phyloP scores from a whole-genome alignment of 2,888 invertebrate species.

The Drosophila lutescens region DNA sequence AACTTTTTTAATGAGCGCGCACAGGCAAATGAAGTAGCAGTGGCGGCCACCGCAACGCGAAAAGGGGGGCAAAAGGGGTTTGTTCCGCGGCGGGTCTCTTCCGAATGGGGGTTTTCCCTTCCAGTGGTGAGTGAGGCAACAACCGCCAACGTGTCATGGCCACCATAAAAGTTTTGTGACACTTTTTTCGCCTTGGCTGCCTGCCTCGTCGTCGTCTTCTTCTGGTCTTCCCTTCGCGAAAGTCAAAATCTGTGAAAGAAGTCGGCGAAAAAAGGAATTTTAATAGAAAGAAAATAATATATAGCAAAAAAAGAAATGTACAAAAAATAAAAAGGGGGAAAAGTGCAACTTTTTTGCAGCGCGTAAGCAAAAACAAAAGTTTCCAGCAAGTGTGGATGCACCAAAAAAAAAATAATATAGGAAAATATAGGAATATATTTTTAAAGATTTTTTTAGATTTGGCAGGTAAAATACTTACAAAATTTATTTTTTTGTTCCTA shows the following conservation, averaged over 20 bases:
- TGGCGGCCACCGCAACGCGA: slow-evolving; percentile 34
- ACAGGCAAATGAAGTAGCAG: slow-evolving; percentile 71
- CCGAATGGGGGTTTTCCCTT: slow-evolving; percentile 5
- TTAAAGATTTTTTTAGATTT: neutral
- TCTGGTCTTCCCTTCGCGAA: slow-evolving; percentile 49
- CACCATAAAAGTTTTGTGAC: slow-evolving; percentile 76
- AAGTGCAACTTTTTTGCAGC: slow-evolving; percentile 58
- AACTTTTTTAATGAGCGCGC: slow-evolving; percentile 77
- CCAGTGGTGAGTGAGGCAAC: slow-evolving; percentile 14
- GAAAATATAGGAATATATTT: neutral
- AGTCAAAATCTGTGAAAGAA: slow-evolving; percentile 59
- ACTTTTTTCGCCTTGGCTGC: slow-evolving; percentile 53
- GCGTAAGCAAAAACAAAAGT: slow-evolving; percentile 62
- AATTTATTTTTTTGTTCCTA: too few relatives aligned
- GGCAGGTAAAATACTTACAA: too few relatives aligned
- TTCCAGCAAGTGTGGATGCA: slow-evolving; percentile 26
- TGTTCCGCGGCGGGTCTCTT: neutral
- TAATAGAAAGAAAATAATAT: slow-evolving; percentile 28
- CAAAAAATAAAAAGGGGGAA: slow-evolving; percentile 44
- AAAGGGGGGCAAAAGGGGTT: slow-evolving; percentile 20
- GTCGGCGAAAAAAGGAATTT: slow-evolving; percentile 24
- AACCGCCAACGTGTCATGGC: slow-evolving; percentile 55
- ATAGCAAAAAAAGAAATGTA: slow-evolving; percentile 18
- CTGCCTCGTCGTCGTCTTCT: neutral
- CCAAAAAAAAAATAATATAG: neutral